These are phyloP conservation scores for Dioctria linearis DNA, from an alignment of 2,888 invertebrate genomes.

Conservation along the genomic window DNA sequence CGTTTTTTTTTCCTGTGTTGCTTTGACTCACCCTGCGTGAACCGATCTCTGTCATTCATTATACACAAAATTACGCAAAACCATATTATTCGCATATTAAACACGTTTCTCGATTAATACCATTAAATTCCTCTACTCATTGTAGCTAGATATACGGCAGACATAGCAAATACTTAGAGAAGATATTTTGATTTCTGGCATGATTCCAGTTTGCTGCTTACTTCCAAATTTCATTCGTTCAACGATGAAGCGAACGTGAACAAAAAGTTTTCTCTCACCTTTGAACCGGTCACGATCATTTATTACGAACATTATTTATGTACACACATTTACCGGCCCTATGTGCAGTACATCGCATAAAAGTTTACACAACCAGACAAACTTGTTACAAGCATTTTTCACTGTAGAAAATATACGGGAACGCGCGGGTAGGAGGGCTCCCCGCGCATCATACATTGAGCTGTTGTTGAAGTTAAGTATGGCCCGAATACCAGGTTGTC, in stretches of 20 bases:
- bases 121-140: too few relatives aligned
- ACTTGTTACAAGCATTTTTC: conserved; percentile 38
- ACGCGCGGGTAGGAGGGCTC: too few relatives aligned
- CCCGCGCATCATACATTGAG: conserved; percentile 1
- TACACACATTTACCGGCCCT: conserved; percentile 43
- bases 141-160: too few relatives aligned
- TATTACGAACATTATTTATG: conserved; percentile 58
- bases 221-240: conserved; percentile 6
- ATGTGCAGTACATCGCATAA: not conserved
- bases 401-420: too few relatives aligned
- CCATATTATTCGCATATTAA: too few relatives aligned
- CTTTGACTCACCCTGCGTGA: too few relatives aligned
- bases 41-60: too few relatives aligned
- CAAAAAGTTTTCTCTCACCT: conserved; percentile 55
- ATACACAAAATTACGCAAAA: too few relatives aligned
- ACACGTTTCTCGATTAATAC: too few relatives aligned
- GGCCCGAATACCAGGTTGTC: conserved; percentile 47
- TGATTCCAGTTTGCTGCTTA: not conserved
- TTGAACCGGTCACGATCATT: conserved; percentile 59
- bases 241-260: conserved; percentile 7
- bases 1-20: too few relatives aligned
- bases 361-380: conserved; percentile 38
- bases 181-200: not conserved
- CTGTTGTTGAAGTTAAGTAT: conserved; percentile 30
- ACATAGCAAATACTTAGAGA: too few relatives aligned